Conservation (phyloP, 2,797 vertebrate species). For the Phrynocephalus vlangalii region DNA sequence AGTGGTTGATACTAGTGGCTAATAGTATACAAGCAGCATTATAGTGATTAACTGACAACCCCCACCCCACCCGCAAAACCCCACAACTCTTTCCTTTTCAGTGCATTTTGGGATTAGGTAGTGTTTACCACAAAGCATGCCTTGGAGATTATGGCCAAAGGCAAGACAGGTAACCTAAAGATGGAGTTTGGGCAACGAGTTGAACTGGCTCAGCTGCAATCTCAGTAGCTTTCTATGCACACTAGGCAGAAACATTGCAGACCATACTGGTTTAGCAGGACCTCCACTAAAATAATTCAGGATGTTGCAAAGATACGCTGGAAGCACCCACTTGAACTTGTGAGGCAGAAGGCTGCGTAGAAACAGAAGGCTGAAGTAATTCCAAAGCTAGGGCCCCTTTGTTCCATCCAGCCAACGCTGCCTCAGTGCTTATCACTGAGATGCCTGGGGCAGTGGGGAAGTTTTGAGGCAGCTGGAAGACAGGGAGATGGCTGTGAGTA, state of each 20-base stretch:
- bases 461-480: background rate
- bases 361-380: background rate
- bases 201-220: slow-evolving; percentile 26
- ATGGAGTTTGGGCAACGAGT: slow-evolving; percentile 9
- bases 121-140: no score
- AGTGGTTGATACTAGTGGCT: background rate
- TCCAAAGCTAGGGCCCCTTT: background rate
- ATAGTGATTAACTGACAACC: background rate
- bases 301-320: background rate
- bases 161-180: background rate
- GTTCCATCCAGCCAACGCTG: background rate
- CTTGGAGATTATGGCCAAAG: background rate
- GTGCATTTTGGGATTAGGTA: background rate
- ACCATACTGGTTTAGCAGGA: slow-evolving; percentile 11
- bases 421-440: background rate
- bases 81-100: background rate
- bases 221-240: slow-evolving; percentile 31
- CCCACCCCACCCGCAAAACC: no score
- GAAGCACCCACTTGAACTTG: background rate
- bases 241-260: slow-evolving; percentile 28
- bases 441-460: background rate
- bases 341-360: background rate
- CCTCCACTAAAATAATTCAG: slow-evolving; percentile 8
- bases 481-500: background rate
- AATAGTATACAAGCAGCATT: background rate